These are phyloP conservation scores for Parapsyche elsis DNA, from an alignment of 1,140 invertebrate species.

Conservation along the genomic window DNA sequence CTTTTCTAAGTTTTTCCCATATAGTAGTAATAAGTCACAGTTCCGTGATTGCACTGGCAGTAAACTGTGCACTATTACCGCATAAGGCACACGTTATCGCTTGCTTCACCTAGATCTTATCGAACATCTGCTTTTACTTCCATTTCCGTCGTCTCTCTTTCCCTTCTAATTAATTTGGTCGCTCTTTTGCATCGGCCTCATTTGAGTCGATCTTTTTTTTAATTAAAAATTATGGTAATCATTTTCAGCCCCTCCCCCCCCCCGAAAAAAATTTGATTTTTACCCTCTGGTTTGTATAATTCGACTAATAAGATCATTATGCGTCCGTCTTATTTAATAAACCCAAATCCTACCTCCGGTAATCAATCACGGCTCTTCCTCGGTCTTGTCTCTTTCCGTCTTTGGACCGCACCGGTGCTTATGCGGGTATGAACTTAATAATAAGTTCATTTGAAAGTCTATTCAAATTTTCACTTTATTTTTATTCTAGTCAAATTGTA, in stretches of 20 bases:
- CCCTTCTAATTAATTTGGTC: not conserved
- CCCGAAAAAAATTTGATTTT: not conserved
- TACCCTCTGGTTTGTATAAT: slow-evolving; percentile 21
- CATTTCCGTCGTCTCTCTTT: not conserved
- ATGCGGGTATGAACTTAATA: not conserved
- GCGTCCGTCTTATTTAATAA: slow-evolving; percentile 24
- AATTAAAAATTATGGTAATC: slow-evolving; percentile 26
- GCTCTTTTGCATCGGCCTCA: not conserved
- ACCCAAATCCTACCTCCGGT: not conserved
- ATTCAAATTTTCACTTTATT: no score
- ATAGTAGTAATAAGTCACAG: slow-evolving; percentile 37
- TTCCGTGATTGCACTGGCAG: slow-evolving; percentile 26
- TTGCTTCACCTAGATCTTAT: not conserved
- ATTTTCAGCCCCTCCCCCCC: not conserved
- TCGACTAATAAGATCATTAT: slow-evolving; percentile 33
- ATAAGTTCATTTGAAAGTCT: no score
- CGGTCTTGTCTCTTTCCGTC: not conserved
- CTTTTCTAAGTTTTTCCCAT: slow-evolving; percentile 8
- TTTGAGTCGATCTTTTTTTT: not conserved
- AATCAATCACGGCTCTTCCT: slow-evolving; percentile 22
- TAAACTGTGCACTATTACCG: slow-evolving; percentile 23
- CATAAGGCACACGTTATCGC: not conserved
- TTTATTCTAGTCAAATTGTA: no score
- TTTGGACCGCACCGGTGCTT: not conserved
- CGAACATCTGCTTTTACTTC: not conserved